phyloP scores from a whole-genome alignment of 2,797 vertebrate genomes.

The Rhinella marina region DNA sequence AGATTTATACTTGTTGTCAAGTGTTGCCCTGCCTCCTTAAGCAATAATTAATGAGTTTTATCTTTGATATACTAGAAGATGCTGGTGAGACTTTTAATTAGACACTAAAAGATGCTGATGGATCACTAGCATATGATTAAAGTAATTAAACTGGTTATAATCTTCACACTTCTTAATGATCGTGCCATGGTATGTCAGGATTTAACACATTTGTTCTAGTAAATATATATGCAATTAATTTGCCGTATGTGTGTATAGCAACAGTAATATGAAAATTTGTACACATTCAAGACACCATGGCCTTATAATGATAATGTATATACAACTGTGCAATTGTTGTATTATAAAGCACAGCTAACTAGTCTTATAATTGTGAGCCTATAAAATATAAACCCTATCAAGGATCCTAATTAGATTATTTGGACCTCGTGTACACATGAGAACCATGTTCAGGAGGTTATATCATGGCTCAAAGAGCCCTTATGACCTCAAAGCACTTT shows the following conservation, averaged over 20 bases:
- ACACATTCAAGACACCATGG: not conserved
- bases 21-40: slow-evolving; percentile 1
- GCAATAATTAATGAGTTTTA: slow-evolving; percentile 39
- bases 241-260: not conserved
- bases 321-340: not conserved
- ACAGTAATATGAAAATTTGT: not conserved
- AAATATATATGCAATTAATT: not conserved
- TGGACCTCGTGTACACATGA: too few species aligned
- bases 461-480: too few species aligned
- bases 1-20: not conserved
- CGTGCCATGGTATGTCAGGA: not conserved
- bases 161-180: slow-evolving; percentile 26
- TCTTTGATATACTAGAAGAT: slow-evolving; percentile 14
- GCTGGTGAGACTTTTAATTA: slow-evolving; percentile 36
- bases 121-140: slow-evolving; percentile 35
- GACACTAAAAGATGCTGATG: slow-evolving; percentile 30
- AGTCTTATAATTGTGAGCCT: not conserved
- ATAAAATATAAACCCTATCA: not conserved
- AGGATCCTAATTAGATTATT: too few species aligned
- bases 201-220: slow-evolving; percentile 24
- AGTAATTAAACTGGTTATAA: slow-evolving; percentile 42
- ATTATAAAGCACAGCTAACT: not conserved
- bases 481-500: too few species aligned
- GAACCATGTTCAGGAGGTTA: too few species aligned
- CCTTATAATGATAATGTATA: not conserved